Conservation (phyloP, 2,888 invertebrate genomes). For the Scaptomyza cyrtandrae region DNA sequence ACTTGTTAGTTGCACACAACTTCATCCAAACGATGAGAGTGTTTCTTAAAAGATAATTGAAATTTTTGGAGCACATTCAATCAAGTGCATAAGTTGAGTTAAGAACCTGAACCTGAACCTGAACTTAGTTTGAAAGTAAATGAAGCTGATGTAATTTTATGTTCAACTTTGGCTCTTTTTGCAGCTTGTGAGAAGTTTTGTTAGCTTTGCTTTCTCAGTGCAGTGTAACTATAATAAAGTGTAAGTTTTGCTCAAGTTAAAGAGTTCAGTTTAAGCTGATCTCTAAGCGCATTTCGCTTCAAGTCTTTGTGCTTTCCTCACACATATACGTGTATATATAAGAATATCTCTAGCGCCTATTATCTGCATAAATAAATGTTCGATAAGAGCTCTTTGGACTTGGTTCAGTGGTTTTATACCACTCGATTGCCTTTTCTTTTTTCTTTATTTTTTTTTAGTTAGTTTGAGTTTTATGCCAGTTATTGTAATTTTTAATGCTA, state of each 20-base stretch:
- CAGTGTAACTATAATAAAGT: no score
- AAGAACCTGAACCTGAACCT: background rate
- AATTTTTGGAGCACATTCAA: background rate
- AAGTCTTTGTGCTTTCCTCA: conserved; percentile 6
- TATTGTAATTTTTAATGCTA: conserved; percentile 71
- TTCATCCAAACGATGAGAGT: no score
- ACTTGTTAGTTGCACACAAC: conserved; percentile 58
- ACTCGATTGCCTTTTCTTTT: conserved; percentile 61
- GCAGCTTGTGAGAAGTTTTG: no score
- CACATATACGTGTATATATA: background rate
- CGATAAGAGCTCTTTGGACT: conserved; percentile 34
- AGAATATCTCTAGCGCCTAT: conserved; percentile 31
- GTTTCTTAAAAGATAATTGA: background rate
- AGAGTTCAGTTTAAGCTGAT: background rate
- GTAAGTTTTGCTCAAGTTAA: background rate
- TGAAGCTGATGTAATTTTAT: background rate
- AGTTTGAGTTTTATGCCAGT: conserved; percentile 33
- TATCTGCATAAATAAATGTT: conserved; percentile 54
- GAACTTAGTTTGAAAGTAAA: background rate
- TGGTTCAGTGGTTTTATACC: conserved; percentile 30
- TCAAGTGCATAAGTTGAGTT: background rate
- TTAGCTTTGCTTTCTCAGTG: no score
- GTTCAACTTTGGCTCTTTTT: background rate
- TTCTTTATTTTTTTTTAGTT: no score
- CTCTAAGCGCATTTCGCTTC: background rate